Conservation (phyloP, 2,113 vertebrate species). For the Zapornia atra region DNA sequence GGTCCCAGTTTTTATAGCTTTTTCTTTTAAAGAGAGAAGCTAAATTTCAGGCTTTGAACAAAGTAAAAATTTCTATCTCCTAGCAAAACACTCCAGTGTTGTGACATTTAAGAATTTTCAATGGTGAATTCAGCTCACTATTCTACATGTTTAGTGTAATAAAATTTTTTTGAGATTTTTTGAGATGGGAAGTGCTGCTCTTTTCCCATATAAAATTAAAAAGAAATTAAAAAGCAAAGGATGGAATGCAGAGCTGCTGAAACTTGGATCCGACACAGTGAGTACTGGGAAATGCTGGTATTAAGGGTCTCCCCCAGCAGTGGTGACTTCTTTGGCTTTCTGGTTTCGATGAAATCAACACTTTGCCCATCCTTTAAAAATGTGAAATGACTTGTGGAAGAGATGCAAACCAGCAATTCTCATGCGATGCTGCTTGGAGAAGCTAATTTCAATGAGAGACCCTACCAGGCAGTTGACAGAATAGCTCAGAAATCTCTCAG, state of each 20-base stretch:
- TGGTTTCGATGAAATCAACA: background rate
- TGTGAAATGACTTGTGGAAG: background rate
- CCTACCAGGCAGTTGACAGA: slow-evolving; percentile 20
- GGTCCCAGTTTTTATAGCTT: background rate
- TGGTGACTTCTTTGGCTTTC: background rate
- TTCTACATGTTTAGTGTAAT: background rate
- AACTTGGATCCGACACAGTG: background rate
- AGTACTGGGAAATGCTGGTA: background rate
- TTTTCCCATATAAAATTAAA: background rate
- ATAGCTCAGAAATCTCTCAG: background rate
- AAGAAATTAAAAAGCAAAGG: background rate
- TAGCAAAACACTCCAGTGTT: background rate
- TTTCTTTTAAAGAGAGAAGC: background rate
- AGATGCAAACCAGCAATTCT: background rate
- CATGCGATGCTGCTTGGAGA: background rate
- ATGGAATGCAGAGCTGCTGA: background rate
- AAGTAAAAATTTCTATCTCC: background rate
- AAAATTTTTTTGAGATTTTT: background rate
- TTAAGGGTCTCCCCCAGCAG: background rate
- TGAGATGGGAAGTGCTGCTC: background rate
- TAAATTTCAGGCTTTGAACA: background rate
- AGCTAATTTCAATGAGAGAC: background rate
- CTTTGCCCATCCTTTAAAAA: background rate
- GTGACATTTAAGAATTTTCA: background rate
- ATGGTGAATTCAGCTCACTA: background rate